Percentiles rank a stretch among this genome's conserved stretches.
phyloP scores from a whole-genome alignment of 2,888 invertebrate genomes.

The Stenotaenia linearis region DNA sequence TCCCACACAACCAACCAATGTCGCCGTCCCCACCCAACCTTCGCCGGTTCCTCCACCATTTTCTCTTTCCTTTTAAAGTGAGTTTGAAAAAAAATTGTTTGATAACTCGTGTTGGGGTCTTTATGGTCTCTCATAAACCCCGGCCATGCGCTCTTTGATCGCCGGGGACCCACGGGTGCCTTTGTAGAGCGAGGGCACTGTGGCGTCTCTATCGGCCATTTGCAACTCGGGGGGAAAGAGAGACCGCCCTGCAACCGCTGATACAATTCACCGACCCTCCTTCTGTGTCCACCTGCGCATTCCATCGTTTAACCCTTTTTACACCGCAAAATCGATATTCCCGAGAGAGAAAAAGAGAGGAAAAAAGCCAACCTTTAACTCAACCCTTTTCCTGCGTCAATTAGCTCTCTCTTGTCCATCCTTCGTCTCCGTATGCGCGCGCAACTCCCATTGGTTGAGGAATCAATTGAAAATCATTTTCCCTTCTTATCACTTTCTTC shows the following conservation, averaged over 20 bases:
- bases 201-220: constrained; percentile 21
- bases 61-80: neutral
- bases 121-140: neutral
- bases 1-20: neutral
- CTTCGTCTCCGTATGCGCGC: neutral
- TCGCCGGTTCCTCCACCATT: neutral
- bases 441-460: neutral
- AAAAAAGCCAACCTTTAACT: neutral
- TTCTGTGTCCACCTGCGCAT: constrained; percentile 5
- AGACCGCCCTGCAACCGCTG: constrained; percentile 4
- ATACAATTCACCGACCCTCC: constrained; percentile 1
- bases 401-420: constrained; percentile 9
- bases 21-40: neutral
- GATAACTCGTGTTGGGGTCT: constrained; percentile 1
- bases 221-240: neutral
- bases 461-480: constrained; percentile 26
- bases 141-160: constrained; percentile 10
- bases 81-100: neutral
- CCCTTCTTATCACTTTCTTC: constrained; percentile 30
- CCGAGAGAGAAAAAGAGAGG: too few relatives aligned
- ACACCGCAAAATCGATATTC: too few relatives aligned
- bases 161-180: neutral
- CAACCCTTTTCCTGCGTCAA: neutral
- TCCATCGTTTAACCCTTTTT: neutral
- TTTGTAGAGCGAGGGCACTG: constrained; percentile 10